These are phyloP conservation scores for Drosophila testacea DNA, from an alignment of 2,888 invertebrate genomes.

Conservation along the genomic window DNA sequence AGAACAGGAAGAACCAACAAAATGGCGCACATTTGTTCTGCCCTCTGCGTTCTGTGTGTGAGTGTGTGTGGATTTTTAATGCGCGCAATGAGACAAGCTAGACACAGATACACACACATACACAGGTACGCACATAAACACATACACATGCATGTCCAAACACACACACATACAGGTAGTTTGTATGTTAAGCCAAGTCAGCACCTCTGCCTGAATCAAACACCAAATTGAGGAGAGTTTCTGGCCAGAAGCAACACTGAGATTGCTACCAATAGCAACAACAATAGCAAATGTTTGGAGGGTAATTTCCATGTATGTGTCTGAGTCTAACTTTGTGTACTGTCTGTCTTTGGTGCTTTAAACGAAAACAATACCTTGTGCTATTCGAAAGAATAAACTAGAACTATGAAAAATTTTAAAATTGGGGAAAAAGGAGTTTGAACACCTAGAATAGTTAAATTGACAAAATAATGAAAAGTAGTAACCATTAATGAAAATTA, in stretches of 20 bases:
- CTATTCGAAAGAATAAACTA: too few species aligned
- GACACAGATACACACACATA: slow-evolving; percentile 22
- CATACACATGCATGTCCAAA: slow-evolving; percentile 18
- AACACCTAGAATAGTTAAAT: too few species aligned
- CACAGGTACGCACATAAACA: background rate
- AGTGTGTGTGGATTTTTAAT: slow-evolving; percentile 35
- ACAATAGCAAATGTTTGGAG: background rate
- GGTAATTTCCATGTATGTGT: slow-evolving; percentile 2
- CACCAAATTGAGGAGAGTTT: slow-evolving; percentile 1
- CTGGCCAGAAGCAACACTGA: slow-evolving; percentile 41
- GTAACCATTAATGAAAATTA: too few species aligned
- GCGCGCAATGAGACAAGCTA: slow-evolving; percentile 59
- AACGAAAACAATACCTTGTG: too few species aligned
- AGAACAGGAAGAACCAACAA: slow-evolving; percentile 55
- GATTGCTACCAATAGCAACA: slow-evolving; percentile 33
- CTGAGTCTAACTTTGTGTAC: slow-evolving; percentile 3
- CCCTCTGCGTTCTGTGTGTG: slow-evolving; percentile 15
- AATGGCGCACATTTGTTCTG: slow-evolving; percentile 70
- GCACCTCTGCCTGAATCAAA: slow-evolving; percentile 8
- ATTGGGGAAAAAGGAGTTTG: too few species aligned
- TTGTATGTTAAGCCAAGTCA: slow-evolving; percentile 7
- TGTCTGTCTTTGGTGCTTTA: too few species aligned
- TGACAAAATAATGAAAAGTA: too few species aligned
- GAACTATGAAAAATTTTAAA: too few species aligned
- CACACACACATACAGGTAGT: slow-evolving; percentile 20